Base-by-base conservation (phyloP, 2,113 vertebrate species). In the Balaeniceps rex region DNA sequence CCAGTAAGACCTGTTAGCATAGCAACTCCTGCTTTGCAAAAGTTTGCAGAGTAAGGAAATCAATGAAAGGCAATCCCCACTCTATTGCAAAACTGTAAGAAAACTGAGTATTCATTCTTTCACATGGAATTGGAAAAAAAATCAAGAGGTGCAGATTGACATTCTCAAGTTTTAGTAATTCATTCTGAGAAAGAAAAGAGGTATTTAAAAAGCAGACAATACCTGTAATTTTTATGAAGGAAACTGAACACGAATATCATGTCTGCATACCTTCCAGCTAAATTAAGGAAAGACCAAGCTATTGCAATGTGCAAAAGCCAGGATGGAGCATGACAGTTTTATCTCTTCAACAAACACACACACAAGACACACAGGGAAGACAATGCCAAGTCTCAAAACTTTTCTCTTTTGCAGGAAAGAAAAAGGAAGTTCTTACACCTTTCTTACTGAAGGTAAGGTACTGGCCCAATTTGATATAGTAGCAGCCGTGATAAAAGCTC, bases 71-170 rank as follows among this genome's bases (percentile, higher is more conserved):
- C 6, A 60, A 60, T 34, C 4, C 6, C 4, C 12, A 47, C 9
- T 76, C 28, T 61, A 18, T 34, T 31, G 25, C 21, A 44, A 75
- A 93, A 33, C 7, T 55, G 18, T 57, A 69, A 55, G n/a, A 64
- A 92, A 89, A 12, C 4, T 11, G 19, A 76, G 9, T 19, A 54
- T 72, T 72, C 12, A 17, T 71, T 84, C 36, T 49, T 89, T 49
- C 13, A 47, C 0, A 0, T 26, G 23, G 26, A 83, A 77, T 1
- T 47, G 5, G 28, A 10, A 47, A 23, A 79, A 65, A 52, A 66
- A 85, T 40, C 29, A 60, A 54, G 55, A 64, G 5, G 7, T 42
- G 11, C 7, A 82, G 23, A 61, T 0, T 63, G 21, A 94, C 60
- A 84, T 54, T 44, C 21, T 70, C 16, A 51, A 40, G 11, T 87